Evolutionary conservation across 2,888 invertebrate species (phyloP), one percentile per base, ranked within the genome.

Genomic region (Calliphora vomitoria): DNA sequence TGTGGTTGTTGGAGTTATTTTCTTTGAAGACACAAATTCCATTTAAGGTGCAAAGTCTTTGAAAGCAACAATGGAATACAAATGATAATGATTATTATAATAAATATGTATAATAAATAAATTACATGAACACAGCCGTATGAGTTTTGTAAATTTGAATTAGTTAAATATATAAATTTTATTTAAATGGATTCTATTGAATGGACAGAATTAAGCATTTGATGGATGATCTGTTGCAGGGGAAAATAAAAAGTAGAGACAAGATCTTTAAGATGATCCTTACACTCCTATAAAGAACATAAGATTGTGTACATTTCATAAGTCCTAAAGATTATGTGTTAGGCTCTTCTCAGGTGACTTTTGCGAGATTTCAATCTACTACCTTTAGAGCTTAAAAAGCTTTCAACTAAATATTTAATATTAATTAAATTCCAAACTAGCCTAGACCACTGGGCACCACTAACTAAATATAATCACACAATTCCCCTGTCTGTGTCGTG

Each of bases 51-150:
- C 13, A 76, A 83, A 76, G 69, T 53, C 41, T 18, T 18, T n/a
- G 41, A 41, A 8, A 25, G 35, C 38, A 64, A 20, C 86, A 53
- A n/a, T 75, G 68, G 86, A 60, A 72, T 74, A 78, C 25, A 74
- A 86, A 86, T 86, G 82, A 69, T 86, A 82, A 86, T 82, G 74
- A 82, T 86, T 76, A 82, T 85, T 62, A 44, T 71, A 82, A 69
- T 75, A 60, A 75, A 64, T 72, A 60, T 74, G 55, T 50, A 35
- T 53, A 74, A 68, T 80, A 81, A 85, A 80, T 85, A 85, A 78
- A 71, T 81, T 75, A 47, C 41, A 31, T 68, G 74, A 44, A 8
- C n/a, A 38, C 69, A 18, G 10, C 20, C 18, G 35, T 55, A 50
- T 38, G 62, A 18, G n/a, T 64, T 31, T 47, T 69, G 41, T 35